Conservation (phyloP, 2,888 invertebrate genomes). For the Chironomus tentans region DNA sequence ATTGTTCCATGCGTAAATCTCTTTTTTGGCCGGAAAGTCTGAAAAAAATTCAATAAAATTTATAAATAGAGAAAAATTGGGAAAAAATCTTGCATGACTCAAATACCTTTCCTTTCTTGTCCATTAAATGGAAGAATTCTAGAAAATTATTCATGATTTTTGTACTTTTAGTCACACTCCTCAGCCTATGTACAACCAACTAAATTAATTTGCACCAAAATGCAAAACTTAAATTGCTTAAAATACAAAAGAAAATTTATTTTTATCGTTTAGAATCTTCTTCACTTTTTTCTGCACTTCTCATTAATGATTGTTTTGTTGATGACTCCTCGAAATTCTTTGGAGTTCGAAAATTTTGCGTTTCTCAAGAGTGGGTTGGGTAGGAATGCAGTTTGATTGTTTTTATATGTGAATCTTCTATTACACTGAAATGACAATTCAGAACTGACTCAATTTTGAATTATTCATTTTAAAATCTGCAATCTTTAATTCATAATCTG, state of each 20-base stretch:
- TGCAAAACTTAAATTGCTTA: neutral
- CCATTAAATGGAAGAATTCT: conserved; percentile 19
- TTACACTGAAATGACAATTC: neutral
- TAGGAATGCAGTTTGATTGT: neutral
- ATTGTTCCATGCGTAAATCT: conserved; percentile 79
- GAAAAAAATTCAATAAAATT: conserved; percentile 32
- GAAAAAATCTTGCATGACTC: neutral
- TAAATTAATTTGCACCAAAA: neutral
- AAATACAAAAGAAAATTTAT: neutral
- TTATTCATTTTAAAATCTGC: neutral
- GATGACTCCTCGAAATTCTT: neutral
- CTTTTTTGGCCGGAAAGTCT: conserved; percentile 88
- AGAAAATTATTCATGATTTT: conserved; percentile 21
- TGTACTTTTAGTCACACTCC: neutral
- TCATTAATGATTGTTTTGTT: conserved; percentile 17
- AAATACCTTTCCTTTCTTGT: conserved; percentile 11
- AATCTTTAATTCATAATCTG: neutral
- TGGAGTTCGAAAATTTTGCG: neutral
- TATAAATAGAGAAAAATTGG: neutral
- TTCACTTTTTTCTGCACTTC: neutral
- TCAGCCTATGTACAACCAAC: neutral
- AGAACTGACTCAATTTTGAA: neutral
- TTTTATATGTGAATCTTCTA: neutral
- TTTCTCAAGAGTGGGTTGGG: neutral
- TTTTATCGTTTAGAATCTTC: neutral